phyloP scores from a whole-genome alignment of 1,140 invertebrate species.

The Lordiphosa stackelbergi region DNA sequence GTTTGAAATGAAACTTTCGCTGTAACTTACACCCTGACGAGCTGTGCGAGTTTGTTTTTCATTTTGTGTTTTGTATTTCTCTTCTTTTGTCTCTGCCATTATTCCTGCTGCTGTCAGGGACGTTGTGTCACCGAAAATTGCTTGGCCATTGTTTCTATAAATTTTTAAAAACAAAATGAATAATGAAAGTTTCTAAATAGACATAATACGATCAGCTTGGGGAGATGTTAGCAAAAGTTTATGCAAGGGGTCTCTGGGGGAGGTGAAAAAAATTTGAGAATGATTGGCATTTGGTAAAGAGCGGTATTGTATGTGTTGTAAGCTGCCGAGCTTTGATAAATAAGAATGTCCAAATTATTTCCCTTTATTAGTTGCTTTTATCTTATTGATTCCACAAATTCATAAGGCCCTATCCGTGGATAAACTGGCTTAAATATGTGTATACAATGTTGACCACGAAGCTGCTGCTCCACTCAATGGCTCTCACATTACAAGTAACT shows the following conservation, averaged over 20 bases:
- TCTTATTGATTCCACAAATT: too few relatives aligned
- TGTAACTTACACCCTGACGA: constrained; percentile 49
- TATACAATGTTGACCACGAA: too few relatives aligned
- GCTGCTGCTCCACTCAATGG: too few relatives aligned
- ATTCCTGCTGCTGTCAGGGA: constrained; percentile 42
- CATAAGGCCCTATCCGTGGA: too few relatives aligned
- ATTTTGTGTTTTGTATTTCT: constrained; percentile 14
- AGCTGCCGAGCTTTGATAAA: too few relatives aligned
- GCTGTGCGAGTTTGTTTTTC: constrained; percentile 31
- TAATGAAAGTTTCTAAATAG: constrained; percentile 53
- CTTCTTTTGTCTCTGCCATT: constrained; percentile 39
- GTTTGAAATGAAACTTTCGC: constrained; percentile 55
- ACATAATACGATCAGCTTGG: constrained; percentile 50
- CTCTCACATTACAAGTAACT: too few relatives aligned
- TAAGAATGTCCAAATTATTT: too few relatives aligned
- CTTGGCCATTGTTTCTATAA: constrained; percentile 20
- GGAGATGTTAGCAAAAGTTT: constrained; percentile 37
- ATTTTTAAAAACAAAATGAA: constrained; percentile 36
- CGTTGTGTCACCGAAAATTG: constrained; percentile 27
- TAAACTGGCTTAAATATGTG: too few relatives aligned
- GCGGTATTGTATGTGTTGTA: too few relatives aligned
- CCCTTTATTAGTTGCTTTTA: too few relatives aligned
- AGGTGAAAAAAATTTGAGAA: too few relatives aligned
- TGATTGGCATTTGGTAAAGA: too few relatives aligned
- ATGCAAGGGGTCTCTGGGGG: constrained; percentile 7